Percentiles rank a stretch among this genome's conserved stretches.
These are phyloP conservation scores for Azorinus chamasolen DNA, from an alignment of 2,888 invertebrate genomes.

Conservation along the genomic window DNA sequence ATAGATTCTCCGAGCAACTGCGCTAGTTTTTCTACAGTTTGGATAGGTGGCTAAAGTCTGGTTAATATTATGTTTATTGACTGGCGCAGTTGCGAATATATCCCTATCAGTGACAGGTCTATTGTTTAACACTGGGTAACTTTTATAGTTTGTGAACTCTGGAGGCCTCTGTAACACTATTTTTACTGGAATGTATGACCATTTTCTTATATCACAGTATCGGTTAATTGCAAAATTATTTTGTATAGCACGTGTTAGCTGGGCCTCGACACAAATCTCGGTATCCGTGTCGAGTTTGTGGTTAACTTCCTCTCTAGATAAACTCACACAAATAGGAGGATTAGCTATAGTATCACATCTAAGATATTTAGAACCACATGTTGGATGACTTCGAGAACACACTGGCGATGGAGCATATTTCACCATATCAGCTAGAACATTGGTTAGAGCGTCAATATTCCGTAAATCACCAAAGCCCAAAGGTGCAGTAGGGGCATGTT, in stretches of 20 bases:
- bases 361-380: conserved; percentile 59
- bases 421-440: conserved; percentile 60
- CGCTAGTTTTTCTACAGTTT: conserved; percentile 52
- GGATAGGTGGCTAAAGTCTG: conserved; percentile 50
- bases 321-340: conserved; percentile 55
- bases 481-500: conserved; percentile 44
- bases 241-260: conserved; percentile 51
- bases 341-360: conserved; percentile 43
- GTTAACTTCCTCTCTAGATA: conserved; percentile 51
- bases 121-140: conserved; percentile 56
- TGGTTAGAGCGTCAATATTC: conserved; percentile 60
- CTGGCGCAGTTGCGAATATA: conserved; percentile 54
- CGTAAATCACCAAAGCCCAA: conserved; percentile 61
- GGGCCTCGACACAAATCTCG: conserved; percentile 55
- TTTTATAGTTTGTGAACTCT: conserved; percentile 56
- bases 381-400: conserved; percentile 48
- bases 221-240: conserved; percentile 61
- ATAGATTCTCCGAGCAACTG: conserved; percentile 56
- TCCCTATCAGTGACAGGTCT: conserved; percentile 46
- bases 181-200: conserved; percentile 61
- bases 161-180: conserved; percentile 60
- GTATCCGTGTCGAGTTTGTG: conserved; percentile 11
- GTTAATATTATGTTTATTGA: conserved; percentile 47
- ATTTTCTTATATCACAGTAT: conserved; percentile 60
- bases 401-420: conserved; percentile 56